phyloP scores from a whole-genome alignment of 1,140 invertebrate genomes.

The Philotrypesis tridentata region DNA sequence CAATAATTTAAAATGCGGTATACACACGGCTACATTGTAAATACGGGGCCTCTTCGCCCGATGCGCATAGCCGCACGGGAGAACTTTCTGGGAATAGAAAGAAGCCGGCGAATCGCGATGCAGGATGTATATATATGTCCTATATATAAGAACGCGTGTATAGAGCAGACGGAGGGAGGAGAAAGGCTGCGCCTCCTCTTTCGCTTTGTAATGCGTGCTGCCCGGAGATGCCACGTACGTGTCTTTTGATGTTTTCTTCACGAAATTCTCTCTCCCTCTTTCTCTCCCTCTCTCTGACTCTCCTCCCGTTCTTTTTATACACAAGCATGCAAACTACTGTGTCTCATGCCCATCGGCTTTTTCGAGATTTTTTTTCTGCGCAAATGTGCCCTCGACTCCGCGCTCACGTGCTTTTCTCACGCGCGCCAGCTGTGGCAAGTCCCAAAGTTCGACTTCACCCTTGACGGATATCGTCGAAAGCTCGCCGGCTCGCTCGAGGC shows the following conservation, averaged over 20 bases:
- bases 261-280: neutral
- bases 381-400: neutral
- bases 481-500: too few relatives aligned
- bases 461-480: too few relatives aligned
- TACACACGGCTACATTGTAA: constrained; percentile 66
- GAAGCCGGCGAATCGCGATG: constrained; percentile 40
- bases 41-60: constrained; percentile 63
- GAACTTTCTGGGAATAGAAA: constrained; percentile 67
- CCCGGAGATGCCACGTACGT: neutral
- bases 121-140: neutral
- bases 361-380: neutral
- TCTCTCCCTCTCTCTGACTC: neutral
- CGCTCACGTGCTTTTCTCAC: neutral
- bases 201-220: neutral
- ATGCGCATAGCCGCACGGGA: too few relatives aligned
- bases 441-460: neutral
- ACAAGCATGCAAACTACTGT: neutral
- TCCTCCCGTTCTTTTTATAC: neutral
- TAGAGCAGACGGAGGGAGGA: neutral
- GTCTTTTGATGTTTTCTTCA: constrained; percentile 31
- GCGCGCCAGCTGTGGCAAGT: neutral
- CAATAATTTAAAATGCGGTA: constrained; percentile 66
- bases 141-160: too few relatives aligned
- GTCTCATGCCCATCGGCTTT: neutral
- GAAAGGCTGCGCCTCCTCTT: constrained; percentile 3